These are phyloP conservation scores for Baryphthengus martii DNA, from an alignment of 2,113 vertebrate genomes.

Conservation along the genomic window DNA sequence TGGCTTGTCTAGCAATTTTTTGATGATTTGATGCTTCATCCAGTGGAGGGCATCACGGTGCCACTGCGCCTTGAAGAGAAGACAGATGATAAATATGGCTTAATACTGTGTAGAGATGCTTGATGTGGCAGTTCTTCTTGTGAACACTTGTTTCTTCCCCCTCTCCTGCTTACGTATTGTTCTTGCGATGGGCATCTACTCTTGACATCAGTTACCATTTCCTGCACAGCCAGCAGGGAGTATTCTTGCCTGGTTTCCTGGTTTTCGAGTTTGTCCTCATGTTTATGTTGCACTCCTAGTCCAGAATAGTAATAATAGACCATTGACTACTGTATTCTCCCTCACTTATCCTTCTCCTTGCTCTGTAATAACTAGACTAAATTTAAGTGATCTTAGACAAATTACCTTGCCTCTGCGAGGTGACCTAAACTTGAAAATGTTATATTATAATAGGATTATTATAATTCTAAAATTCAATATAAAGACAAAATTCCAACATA, in stretches of 20 bases:
- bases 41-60: not conserved
- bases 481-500: conserved; percentile 49
- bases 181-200: conserved; percentile 63
- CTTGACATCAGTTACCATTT: conserved; percentile 65
- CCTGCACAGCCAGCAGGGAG: conserved; percentile 60
- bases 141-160: conserved; percentile 69
- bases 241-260: conserved; percentile 67
- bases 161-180: conserved; percentile 68
- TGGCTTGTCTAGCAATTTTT: not conserved
- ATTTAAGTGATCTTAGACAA: conserved; percentile 21
- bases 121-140: conserved; percentile 59
- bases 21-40: not conserved
- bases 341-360: not conserved
- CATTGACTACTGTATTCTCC: not conserved
- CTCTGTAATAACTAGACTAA: conserved; percentile 34
- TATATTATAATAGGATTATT: not conserved
- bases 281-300: conserved; percentile 53
- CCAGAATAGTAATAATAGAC: conserved; percentile 65
- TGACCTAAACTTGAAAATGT: conserved; percentile 24
- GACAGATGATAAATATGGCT: conserved; percentile 40
- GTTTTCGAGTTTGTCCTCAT: conserved; percentile 61
- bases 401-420: conserved; percentile 18
- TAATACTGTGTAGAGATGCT: conserved; percentile 59
- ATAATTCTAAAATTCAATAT: conserved; percentile 38
- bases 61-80: not conserved